These are phyloP conservation scores for Carassius auratus DNA, from an alignment of 2,113 vertebrate genomes.

Conservation along the genomic window DNA sequence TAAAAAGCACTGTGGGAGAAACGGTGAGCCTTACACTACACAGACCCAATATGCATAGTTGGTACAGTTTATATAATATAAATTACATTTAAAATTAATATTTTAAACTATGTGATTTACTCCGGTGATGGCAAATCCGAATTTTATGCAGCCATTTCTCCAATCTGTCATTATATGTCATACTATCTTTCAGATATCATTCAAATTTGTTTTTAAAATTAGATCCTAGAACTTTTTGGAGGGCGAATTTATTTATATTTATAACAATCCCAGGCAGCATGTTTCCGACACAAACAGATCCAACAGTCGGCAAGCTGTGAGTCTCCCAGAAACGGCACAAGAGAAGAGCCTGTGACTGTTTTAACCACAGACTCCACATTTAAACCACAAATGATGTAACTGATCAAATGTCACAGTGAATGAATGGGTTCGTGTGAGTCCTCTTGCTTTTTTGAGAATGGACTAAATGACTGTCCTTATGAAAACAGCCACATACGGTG, in stretches of 20 bases:
- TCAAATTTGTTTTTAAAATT: not conserved
- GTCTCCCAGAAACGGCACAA: slow-evolving; percentile 15
- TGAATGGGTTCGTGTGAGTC: not conserved
- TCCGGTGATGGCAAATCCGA: not conserved
- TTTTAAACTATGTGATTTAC: not conserved
- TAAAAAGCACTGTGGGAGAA: not conserved
- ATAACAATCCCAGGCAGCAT: not conserved
- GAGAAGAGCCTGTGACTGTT: not conserved
- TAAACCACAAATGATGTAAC: slow-evolving; percentile 24
- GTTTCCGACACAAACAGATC: not conserved
- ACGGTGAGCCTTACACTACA: not conserved
- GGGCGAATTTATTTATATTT: not conserved
- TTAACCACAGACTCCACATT: slow-evolving; percentile 6
- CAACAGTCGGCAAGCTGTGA: slow-evolving; percentile 20
- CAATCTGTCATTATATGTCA: not conserved
- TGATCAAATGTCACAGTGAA: not conserved
- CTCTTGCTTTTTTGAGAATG: slow-evolving; percentile 21
- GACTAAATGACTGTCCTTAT: slow-evolving; percentile 7
- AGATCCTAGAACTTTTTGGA: not conserved
- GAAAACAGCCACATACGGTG: slow-evolving; percentile 20
- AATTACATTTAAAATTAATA: not conserved
- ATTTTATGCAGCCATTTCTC: not conserved
- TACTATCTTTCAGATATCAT: too few species aligned
- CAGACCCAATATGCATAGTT: not conserved
- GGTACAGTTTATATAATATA: not conserved